phyloP scores from a whole-genome alignment of 1,140 invertebrate species.

The Chironomus striatipennis region DNA sequence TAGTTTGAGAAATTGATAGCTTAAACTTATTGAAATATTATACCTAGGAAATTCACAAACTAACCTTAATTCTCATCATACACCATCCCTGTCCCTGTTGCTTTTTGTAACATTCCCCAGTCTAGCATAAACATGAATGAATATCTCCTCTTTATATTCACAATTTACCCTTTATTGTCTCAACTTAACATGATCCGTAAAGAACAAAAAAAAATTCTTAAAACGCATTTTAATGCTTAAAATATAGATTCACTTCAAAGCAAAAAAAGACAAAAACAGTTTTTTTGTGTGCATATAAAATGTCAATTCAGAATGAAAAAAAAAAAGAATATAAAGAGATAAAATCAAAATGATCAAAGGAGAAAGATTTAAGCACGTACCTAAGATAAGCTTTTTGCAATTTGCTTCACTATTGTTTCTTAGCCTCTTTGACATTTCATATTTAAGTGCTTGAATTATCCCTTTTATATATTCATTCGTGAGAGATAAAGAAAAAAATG shows the following conservation, averaged over 20 bases:
- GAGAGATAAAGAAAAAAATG: background rate
- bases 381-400: slow-evolving; percentile 4
- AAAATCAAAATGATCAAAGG: background rate
- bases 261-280: background rate
- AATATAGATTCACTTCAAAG: background rate
- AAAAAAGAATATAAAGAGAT: background rate
- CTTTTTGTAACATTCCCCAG: too few relatives aligned
- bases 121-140: too few relatives aligned
- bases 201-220: too few relatives aligned
- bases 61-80: too few relatives aligned
- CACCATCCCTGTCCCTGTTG: too few relatives aligned
- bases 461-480: slow-evolving; percentile 14
- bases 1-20: too few relatives aligned
- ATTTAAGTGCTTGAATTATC: background rate
- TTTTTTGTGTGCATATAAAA: background rate
- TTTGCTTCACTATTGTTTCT: slow-evolving; percentile 12
- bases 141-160: too few relatives aligned
- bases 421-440: background rate
- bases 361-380: background rate
- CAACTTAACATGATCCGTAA: too few relatives aligned
- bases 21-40: too few relatives aligned
- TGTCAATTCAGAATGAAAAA: background rate
- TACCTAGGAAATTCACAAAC: too few relatives aligned
- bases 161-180: too few relatives aligned
- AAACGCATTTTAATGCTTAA: too few relatives aligned